Percentiles rank a stretch among this genome's conserved stretches.
Evolutionary conservation across 2,113 vertebrate genomes (phyloP).

Genomic region (Campylomormyrus numenius): DNA sequence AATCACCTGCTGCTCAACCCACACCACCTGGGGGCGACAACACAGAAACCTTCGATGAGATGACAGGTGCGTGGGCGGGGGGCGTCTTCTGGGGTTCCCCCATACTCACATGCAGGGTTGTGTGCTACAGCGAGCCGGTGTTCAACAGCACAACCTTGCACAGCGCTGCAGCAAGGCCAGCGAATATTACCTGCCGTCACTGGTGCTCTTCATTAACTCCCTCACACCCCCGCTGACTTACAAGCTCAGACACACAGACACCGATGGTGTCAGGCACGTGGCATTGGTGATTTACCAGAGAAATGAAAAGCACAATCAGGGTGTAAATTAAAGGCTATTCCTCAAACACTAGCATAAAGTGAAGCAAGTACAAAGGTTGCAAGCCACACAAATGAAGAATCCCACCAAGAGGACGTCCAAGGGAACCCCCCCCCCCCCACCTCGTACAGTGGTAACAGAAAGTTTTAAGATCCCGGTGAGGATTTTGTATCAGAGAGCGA

Average conservation of each 20-base stretch:
- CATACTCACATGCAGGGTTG: not conserved
- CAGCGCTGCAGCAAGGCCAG: not conserved
- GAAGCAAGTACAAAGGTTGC: not conserved
- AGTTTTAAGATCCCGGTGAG: not conserved
- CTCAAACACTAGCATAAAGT: not conserved
- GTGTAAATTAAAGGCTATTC: not conserved
- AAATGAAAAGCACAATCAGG: not conserved
- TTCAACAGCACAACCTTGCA: not conserved
- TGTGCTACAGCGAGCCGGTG: not conserved
- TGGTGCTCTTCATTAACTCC: not conserved
- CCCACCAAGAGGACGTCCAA: not conserved
- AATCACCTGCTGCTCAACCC: conserved; percentile 88
- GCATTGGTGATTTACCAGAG: not conserved
- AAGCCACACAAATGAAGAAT: not conserved
- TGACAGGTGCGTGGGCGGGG: not conserved
- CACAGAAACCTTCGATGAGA: not conserved
- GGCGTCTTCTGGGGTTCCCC: not conserved
- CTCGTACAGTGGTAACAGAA: not conserved
- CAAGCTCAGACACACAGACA: not conserved
- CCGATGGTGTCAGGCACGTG: not conserved
- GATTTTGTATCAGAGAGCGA: not conserved
- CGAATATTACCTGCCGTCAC: not conserved
- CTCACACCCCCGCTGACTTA: not conserved
- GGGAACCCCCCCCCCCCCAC: not conserved
- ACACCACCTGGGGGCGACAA: conserved; percentile 67